Percentiles rank a stretch among this genome's conserved stretches.
Conservation (phyloP, 2,113 vertebrate species). For the Poecilia latipinna region DNA sequence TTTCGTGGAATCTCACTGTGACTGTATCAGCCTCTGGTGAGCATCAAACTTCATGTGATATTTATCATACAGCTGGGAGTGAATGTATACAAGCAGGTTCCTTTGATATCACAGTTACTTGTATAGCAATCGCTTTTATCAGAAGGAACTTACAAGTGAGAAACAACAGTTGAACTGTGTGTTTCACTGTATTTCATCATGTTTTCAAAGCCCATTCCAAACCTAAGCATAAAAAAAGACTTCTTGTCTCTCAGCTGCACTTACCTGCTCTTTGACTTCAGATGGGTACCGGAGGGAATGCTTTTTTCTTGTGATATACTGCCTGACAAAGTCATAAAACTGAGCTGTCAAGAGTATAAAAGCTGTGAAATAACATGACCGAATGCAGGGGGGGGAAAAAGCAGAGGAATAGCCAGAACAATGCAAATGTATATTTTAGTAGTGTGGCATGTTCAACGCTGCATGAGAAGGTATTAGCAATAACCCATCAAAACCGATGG, state of each 20-base stretch:
- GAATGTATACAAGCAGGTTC: neutral
- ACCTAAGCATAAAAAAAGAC: no score
- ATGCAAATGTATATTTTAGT: neutral
- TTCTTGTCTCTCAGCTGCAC: neutral
- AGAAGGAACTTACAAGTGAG: neutral
- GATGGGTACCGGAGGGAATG: neutral
- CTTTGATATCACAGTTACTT: neutral
- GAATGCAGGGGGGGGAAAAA: neutral
- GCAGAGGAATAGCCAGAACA: constrained; percentile 6
- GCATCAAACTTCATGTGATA: neutral
- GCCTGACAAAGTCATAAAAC: constrained; percentile 4
- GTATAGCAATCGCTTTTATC: neutral
- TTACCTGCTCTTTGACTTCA: constrained; percentile 7
- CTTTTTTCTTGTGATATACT: constrained; percentile 20
- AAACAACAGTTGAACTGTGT: neutral
- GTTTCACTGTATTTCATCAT: neutral
- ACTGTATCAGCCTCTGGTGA: neutral
- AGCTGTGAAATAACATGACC: constrained; percentile 15
- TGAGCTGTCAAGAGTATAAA: constrained; percentile 27
- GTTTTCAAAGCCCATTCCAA: neutral
- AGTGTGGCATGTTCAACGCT: neutral
- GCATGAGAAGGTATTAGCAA: neutral
- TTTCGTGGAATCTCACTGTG: no score
- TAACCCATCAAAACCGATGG: neutral
- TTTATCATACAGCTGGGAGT: neutral